Base-by-base conservation (phyloP, 2,113 vertebrate species). In the Hippotragus niger region DNA sequence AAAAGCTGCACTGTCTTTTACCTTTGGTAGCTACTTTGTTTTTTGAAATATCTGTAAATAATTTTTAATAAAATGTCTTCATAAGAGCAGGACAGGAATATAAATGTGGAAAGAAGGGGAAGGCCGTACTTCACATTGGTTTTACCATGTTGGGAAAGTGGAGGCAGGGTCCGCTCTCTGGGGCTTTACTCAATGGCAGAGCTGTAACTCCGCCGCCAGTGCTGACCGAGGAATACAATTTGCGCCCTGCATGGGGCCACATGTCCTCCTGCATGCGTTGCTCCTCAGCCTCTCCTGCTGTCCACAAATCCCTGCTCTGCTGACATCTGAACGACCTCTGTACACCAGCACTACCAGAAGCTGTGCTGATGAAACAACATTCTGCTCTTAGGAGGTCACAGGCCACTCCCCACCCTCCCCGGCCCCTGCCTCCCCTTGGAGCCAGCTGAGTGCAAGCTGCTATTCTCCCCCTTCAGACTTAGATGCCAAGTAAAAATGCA, bases 141-240 rank as follows among this genome's bases (percentile, higher is more conserved):
- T 85, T 80, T 64, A 27, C 67, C 8, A 2, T 78, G 40, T 16
- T 85, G 57, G 82, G 57, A 96, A 52, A 83, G 90, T 71, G 17
- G 80, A 90, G 36, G 84, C 19, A 62, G 52, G 25, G 47, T 43
- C 74, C 29, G 31, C 64, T 71, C 50, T 88, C 64, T 88, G 81
- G 19, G 45, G 71, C 84, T 86, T 33, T 94, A 90, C 67, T 55
- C 76, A 57, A 36, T n/a, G 58, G 74, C 2, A 5, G 45, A 96
- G 60, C 45, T 86, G 60, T 71, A 40, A 40, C 19, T 71, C 55
- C 17, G 84, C 52, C 43, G 45, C 40, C 60, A 9, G n/a, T 19
- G 17, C n/a, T 88, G 71, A 88, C 19, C 80, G 80, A 94, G 90
- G 97, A 96, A 91, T 52, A 88, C 86, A 87, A 80, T 96, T 83